phyloP scores from a whole-genome alignment of 2,797 vertebrate species.

The Ctenosaura bakeri region DNA sequence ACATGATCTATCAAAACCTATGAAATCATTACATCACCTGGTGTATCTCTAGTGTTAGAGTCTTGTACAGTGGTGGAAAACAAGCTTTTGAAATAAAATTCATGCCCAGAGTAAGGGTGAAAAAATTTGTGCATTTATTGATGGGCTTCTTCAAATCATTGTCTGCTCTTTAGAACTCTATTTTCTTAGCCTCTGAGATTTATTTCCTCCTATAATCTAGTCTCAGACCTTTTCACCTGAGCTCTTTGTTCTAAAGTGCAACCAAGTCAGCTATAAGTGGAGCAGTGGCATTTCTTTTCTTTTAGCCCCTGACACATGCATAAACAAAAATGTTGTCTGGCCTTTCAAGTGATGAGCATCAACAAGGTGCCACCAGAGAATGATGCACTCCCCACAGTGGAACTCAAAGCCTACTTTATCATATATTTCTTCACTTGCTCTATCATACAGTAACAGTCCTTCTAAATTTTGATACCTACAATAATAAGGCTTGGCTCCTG shows the following conservation, averaged over 20 bases:
- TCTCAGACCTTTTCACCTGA: not conserved
- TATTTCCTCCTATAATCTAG: not conserved
- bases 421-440: not conserved
- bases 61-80: not conserved
- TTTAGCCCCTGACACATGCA: not conserved
- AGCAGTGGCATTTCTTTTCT: not conserved
- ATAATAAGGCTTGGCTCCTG: not conserved
- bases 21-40: not conserved
- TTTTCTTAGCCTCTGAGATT: not conserved
- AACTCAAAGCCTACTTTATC: not conserved
- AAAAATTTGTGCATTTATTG: not conserved
- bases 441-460: not conserved
- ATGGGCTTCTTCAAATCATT: not conserved
- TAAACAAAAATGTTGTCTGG: not conserved
- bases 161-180: not conserved
- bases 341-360: not conserved
- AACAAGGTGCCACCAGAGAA: not conserved
- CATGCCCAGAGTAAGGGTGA: not conserved
- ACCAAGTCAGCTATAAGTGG: not conserved
- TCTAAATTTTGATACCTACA: not conserved
- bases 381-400: not conserved
- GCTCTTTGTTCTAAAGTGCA: not conserved
- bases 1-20: too few relatives aligned
- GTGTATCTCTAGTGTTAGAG: not conserved
- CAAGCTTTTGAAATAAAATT: not conserved